phyloP scores from a whole-genome alignment of 2,888 invertebrate genomes.

The Drosophila percnosoma region DNA sequence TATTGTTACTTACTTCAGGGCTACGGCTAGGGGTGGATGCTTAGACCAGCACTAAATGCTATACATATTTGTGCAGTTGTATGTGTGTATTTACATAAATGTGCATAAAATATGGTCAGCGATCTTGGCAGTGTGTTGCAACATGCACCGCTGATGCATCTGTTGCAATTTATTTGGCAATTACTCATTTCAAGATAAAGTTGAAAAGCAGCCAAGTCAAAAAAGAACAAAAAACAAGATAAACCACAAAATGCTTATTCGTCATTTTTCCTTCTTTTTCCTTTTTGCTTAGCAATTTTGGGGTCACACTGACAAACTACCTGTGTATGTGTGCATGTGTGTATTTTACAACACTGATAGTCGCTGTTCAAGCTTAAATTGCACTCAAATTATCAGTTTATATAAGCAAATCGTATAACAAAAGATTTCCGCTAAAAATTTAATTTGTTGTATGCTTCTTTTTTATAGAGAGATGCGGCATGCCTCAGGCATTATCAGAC shows the following conservation, averaged over 20 bases:
- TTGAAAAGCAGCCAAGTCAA: not conserved
- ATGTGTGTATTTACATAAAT: not conserved
- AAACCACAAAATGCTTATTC: slow-evolving; percentile 22
- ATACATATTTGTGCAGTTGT: not conserved
- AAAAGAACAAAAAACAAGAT: not conserved
- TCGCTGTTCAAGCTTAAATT: not conserved
- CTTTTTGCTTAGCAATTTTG: slow-evolving; percentile 3
- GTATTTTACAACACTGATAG: not conserved
- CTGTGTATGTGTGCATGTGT: not conserved
- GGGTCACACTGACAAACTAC: slow-evolving; percentile 31
- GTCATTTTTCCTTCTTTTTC: not conserved
- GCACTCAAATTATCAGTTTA: not conserved
- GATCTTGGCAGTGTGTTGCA: slow-evolving; percentile 43
- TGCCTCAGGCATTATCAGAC: not conserved
- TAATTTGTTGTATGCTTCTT: not conserved
- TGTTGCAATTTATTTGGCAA: slow-evolving; percentile 40
- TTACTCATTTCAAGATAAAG: slow-evolving; percentile 39
- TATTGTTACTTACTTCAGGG: not conserved
- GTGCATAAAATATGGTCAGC: slow-evolving; percentile 39
- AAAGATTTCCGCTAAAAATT: not conserved
- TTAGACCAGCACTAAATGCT: slow-evolving; percentile 31
- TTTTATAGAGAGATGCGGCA: slow-evolving; percentile 6
- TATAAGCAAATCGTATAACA: not conserved
- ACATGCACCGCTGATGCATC: slow-evolving; percentile 35
- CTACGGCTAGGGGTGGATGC: slow-evolving; percentile 33